Evolutionary conservation across 2,797 vertebrate genomes (phyloP).

Genomic region (Chromis chromis): DNA sequence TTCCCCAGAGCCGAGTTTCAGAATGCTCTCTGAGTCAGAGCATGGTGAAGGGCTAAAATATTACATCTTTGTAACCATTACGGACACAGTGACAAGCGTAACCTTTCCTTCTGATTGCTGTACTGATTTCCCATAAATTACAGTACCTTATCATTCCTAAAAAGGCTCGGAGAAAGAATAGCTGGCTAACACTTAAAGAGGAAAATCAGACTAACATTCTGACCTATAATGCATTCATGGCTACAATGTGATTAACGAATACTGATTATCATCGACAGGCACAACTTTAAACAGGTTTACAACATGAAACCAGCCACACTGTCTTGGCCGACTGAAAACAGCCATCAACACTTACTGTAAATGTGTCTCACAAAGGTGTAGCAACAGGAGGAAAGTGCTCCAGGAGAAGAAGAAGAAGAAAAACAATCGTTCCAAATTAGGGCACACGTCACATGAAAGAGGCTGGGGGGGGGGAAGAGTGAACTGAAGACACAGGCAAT

Average conservation of each 20-base stretch:
- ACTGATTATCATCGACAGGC: constrained; percentile 66
- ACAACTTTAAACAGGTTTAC: constrained; percentile 63
- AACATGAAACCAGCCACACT: constrained; percentile 38
- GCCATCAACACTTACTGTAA: constrained; percentile 34
- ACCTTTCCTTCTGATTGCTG: constrained; percentile 36
- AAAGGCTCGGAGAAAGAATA: constrained; percentile 25
- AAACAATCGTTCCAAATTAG: constrained; percentile 47
- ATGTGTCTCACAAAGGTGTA: constrained; percentile 27
- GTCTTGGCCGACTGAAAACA: constrained; percentile 13
- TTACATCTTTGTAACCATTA: constrained; percentile 32
- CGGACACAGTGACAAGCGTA: constrained; percentile 41
- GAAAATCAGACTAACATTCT: constrained; percentile 41
- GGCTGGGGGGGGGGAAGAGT: constrained; percentile 22
- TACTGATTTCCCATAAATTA: constrained; percentile 27
- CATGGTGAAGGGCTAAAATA: constrained; percentile 25
- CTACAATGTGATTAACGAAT: constrained; percentile 40
- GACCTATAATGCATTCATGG: constrained; percentile 48
- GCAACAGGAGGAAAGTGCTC: constrained; percentile 44
- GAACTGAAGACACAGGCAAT: constrained; percentile 58
- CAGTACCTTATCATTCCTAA: constrained; percentile 33
- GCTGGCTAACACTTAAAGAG: constrained; percentile 19
- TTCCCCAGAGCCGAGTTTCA: constrained; percentile 22
- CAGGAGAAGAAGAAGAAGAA: constrained; percentile 24
- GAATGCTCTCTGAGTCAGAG: constrained; percentile 22
- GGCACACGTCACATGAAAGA: constrained; percentile 36